phyloP scores from a whole-genome alignment of 2,888 invertebrate genomes.

The Lobophora halterata region DNA sequence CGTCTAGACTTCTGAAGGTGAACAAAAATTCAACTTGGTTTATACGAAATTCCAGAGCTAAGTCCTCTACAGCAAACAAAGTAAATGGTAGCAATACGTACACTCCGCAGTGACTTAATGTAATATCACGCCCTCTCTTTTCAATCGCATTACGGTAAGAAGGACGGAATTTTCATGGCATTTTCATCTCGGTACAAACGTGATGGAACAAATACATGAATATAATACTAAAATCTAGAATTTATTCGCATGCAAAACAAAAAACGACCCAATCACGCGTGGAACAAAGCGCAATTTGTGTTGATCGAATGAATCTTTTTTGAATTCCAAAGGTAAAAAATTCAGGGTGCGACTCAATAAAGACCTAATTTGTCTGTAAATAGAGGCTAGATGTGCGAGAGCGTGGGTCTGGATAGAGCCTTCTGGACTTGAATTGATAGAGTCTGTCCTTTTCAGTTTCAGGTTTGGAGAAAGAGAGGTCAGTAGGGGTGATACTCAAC shows the following conservation, averaged over 20 bases:
- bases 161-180: constrained; percentile 69
- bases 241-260: constrained; percentile 41
- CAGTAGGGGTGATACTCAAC: constrained; percentile 64
- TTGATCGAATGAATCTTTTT: constrained; percentile 63
- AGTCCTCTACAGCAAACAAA: constrained; percentile 58
- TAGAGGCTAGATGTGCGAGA: constrained; percentile 37
- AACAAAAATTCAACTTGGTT: constrained; percentile 57
- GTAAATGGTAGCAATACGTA: constrained; percentile 63
- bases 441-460: constrained; percentile 63
- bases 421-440: constrained; percentile 45
- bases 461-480: constrained; percentile 57
- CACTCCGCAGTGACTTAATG: constrained; percentile 66
- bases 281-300: constrained; percentile 60
- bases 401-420: constrained; percentile 40
- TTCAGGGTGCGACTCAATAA: constrained; percentile 43
- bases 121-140: constrained; percentile 58
- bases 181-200: constrained; percentile 75
- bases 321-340: constrained; percentile 72
- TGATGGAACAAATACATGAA: constrained; percentile 77
- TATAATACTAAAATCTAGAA: constrained; percentile 74
- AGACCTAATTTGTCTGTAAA: constrained; percentile 39
- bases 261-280: constrained; percentile 54
- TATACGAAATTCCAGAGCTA: constrained; percentile 55
- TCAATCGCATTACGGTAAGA: constrained; percentile 54
- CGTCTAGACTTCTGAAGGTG: constrained; percentile 68